Evolutionary conservation across 2,797 vertebrate genomes (phyloP), one percentile per base, ranked within the genome.

Genomic region (Poeciliopsis presidionis): DNA sequence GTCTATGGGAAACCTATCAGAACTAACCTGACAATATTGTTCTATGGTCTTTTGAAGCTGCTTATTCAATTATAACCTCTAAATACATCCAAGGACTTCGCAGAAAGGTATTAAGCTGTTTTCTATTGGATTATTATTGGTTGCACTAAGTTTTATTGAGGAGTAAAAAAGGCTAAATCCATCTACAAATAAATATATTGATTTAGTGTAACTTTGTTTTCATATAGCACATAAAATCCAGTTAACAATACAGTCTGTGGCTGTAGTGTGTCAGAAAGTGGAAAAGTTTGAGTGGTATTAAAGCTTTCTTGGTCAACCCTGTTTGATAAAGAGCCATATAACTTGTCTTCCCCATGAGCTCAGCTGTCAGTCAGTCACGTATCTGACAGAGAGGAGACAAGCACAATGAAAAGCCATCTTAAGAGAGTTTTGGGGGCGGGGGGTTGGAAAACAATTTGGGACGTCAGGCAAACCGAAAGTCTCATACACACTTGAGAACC

Each of bases 401-500:
- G 63, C 73, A 76, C 55, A 70, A 18, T 2, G 5, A 77, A 73
- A 63, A 46, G 65, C 81, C 46, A 49, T 72, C 82, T 82, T 45
- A 22, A 43, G 70, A 63, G 71, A 74, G 20, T 53, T 2, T 1
- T n/a, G n/a, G 1, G 49, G 33, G 33, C 0, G 33, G 33, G 4
- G 1, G 53, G 3, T 14, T 18, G 39, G 53, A 53, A 87, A 80
- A 81, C 71, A 75, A 83, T 49, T 41, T 55, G 5, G 41, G 47
- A 12, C 33, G 45, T 81, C 79, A 76, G 72, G 75, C 45, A 73
- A 79, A 76, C 65, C 41, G 70, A 57, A 81, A 77, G 61, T 63
- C 46, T 73, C 70, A 33, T 28, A 22, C 76, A 75, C 88, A 83
- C 82, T 76, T 45, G 74, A 78, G 82, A 77, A 79, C 74, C 73